Conservation (phyloP, 2,113 vertebrate genomes). For the Coreoperca whiteheadi region DNA sequence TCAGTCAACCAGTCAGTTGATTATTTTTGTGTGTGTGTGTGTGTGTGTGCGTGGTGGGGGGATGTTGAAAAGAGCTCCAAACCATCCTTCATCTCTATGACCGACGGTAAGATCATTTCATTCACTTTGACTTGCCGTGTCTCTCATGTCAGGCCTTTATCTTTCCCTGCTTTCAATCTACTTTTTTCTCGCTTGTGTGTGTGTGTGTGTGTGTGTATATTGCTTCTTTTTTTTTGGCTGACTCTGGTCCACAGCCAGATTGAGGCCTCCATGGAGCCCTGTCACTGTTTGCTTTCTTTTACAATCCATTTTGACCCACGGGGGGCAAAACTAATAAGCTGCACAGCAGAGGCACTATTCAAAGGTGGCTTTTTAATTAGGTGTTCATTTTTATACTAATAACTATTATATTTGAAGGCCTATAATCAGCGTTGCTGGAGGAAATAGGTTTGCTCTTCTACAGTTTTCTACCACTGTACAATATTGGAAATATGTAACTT, state of each 20-base stretch:
- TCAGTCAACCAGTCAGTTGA: conserved; percentile 80
- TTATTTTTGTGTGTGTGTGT: conserved; percentile 76
- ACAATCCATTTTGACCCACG: conserved; percentile 62
- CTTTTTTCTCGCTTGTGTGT: conserved; percentile 33
- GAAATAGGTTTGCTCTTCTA: conserved; percentile 5
- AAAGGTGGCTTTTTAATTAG: conserved; percentile 66
- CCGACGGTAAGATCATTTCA: conserved; percentile 81
- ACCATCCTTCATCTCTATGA: conserved; percentile 79
- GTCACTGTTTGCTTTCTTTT: conserved; percentile 72
- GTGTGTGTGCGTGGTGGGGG: conserved; percentile 73
- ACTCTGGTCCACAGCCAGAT: conserved; percentile 66
- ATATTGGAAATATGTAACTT: conserved; percentile 20
- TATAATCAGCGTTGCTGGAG: conserved; percentile 36
- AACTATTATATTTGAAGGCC: conserved; percentile 38
- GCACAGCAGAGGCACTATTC: conserved; percentile 43
- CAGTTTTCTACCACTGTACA: background rate
- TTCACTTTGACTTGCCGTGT: conserved; percentile 24
- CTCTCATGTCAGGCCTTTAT: conserved; percentile 10
- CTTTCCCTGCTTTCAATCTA: conserved; percentile 19
- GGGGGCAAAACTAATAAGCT: conserved; percentile 70
- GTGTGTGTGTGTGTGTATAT: conserved; percentile 24
- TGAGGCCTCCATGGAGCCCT: conserved; percentile 71
- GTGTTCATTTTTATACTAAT: conserved; percentile 42
- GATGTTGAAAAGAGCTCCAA: conserved; percentile 66
- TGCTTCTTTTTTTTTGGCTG: conserved; percentile 20